These are phyloP conservation scores for Carassius gibelio DNA, from an alignment of 2,113 vertebrate species.

Conservation along the genomic window DNA sequence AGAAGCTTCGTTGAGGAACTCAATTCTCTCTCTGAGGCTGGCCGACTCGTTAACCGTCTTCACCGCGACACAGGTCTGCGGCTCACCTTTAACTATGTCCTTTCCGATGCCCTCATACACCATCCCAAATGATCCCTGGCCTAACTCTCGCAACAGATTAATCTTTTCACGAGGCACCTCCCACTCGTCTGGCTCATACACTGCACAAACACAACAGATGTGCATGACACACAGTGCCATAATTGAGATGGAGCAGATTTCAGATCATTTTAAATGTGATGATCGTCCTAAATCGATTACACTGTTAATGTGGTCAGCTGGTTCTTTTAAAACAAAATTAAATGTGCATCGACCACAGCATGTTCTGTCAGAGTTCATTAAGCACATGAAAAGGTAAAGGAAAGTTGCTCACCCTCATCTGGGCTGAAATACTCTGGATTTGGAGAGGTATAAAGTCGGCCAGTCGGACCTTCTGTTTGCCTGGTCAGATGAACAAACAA, in stretches of 20 bases:
- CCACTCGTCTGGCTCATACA: constrained; percentile 96
- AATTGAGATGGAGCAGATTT: not conserved
- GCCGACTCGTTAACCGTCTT: constrained; percentile 95
- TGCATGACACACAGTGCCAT: not conserved
- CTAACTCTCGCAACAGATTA: constrained; percentile 85
- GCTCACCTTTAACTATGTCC: constrained; percentile 90
- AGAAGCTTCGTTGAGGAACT: constrained; percentile 95
- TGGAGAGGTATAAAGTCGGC: constrained; percentile 91
- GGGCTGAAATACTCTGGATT: constrained; percentile 96
- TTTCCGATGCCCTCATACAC: constrained; percentile 93
- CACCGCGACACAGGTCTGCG: constrained; percentile 84
- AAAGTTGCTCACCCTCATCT: constrained; percentile 83
- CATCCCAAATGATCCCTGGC: constrained; percentile 97
- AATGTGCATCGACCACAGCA: not conserved
- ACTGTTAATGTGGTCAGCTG: not conserved
- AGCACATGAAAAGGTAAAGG: not conserved
- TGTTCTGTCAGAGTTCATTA: not conserved
- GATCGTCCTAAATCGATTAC: not conserved
- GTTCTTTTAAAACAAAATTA: not conserved
- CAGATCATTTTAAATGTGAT: constrained; percentile 7
- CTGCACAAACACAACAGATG: constrained; percentile 68
- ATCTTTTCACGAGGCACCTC: constrained; percentile 94
- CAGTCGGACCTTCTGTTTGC: constrained; percentile 89
- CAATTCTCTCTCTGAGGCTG: constrained; percentile 92
- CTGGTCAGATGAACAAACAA: constrained; percentile 64